Evolutionary conservation across 2,888 invertebrate species (phyloP).

Genomic region (Therioaphis trifolii): DNA sequence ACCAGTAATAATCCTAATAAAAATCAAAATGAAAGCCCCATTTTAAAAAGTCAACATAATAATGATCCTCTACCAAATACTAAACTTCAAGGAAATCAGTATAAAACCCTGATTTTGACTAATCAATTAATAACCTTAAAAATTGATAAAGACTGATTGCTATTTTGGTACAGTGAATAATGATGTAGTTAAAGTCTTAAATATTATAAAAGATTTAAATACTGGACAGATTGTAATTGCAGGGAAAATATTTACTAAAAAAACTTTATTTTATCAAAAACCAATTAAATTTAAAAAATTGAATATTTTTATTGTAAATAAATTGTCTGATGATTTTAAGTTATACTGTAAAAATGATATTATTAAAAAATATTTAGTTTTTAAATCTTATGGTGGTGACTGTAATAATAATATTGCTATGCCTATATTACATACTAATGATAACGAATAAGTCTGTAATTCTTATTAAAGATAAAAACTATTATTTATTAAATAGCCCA

Average conservation of each 20-base stretch:
- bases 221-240: not conserved
- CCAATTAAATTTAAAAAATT: constrained; percentile 8
- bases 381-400: not conserved
- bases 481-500: not conserved
- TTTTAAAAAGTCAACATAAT: not conserved
- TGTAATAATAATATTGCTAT: constrained; percentile 21
- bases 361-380: not conserved
- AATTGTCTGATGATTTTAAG: not conserved
- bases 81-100: not conserved
- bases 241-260: not conserved
- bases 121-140: not conserved
- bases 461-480: not conserved
- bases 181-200: not conserved
- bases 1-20: not conserved
- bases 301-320: not conserved
- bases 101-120: constrained; percentile 6
- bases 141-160: not conserved
- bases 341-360: not conserved
- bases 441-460: too few relatives aligned
- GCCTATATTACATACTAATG: not conserved
- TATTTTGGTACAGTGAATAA: constrained; percentile 1
- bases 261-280: not conserved
- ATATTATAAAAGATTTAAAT: constrained; percentile 10
- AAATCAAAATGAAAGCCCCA: not conserved
- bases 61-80: not conserved